Evolutionary conservation across 2,113 vertebrate genomes (phyloP), one percentile per base, ranked within the genome.

Genomic region (Elaphurus davidianus): DNA sequence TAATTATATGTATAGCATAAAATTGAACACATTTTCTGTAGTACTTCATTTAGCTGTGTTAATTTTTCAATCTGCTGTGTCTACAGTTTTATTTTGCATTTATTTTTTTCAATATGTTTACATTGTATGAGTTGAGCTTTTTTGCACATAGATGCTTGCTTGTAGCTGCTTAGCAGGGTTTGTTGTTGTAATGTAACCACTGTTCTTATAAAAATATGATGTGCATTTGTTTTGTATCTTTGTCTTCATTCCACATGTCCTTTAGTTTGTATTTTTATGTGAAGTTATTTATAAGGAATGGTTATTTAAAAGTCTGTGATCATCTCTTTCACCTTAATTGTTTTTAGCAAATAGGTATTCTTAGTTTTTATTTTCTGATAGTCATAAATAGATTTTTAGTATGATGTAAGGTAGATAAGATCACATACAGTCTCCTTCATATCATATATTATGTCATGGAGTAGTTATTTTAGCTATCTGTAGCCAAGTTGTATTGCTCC

Each of bases 201-300:
- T 45, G 7, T 95, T 97, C 15, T 87, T 96, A 96, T 95, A 98
- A 97, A 94, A 64, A 6, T 28, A 76, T 86, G 10, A 90, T 94
- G 86, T n/a, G 30, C 95, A 98, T 98, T 95, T 97, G 96, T 33
- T 97, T 96, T 96, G 96, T 79, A 97, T 98, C 57, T 98, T 98
- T 97, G 95, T 98, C 94, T 98, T 98, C 97, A 98, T 97, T 97
- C 89, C 98, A 90, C 71, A 94, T 84, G 28, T 97, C 30, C 79
- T 85, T 76, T 92, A 90, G 21, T 67, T 14, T 1, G 6, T 50
- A 67, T 52, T 93, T 95, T 87, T 36, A 71, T 45, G 76, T 28
- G 62, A 96, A 5, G 43, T 90, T 88, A 91, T 92, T 91, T 78
- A n/a, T 79, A 91, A 90, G n/a, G 17, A 89, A 62, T 50, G 40